Evolutionary conservation across 2,797 vertebrate genomes (phyloP), one percentile per base, ranked within the genome.

Genomic region (Sphenodon punctatus): DNA sequence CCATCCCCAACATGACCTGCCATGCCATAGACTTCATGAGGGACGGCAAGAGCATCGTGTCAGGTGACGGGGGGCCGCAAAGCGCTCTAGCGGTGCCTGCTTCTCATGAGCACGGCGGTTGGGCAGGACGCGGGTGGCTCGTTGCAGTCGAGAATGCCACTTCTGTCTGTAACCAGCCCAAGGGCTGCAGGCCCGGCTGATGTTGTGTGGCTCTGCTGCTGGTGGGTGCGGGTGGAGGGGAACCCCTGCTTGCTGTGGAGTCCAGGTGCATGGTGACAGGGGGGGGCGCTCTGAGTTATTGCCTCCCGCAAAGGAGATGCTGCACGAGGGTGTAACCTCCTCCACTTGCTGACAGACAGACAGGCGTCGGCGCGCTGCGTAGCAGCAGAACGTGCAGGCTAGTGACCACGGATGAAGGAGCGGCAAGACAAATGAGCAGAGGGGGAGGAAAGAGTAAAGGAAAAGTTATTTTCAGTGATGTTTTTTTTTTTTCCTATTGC

Each of bases 1-100:
- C 92, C 0, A 86, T 97, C 12, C 97, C 97, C 78, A 97, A 97
- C 80, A 90, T 97, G 94, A 98, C 95, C 65, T 99, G 98, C 93
- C 95, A 96, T 2, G 90, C 97, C 69, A 79, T 98, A 27, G 96
- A 97, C 25, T 89, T 98, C 81, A 97, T 96, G 96, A 86, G 66
- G 27, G 97, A 99, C 0, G 97, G 97, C 75, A 96, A 72, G 43
- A 97, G 97, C 96, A 97, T 98, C 87, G 91, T 98, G 90, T 99
- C 97, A 75, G 98, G 98, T 98, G 78, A 75, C 0, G 4, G 14
- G 10, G 1, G 4, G 5, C 1, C n/a, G 5, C 36, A 39, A 67
- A 1, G 9, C n/a, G 59, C 46, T 38, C 1, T 66, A 9, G 19
- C 10, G 5, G 55, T 55, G 17, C 51, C 27, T 2, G 5, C 14